Base-by-base conservation (phyloP, 2,888 invertebrate species). In the Epiperipatus broadwayi region DNA sequence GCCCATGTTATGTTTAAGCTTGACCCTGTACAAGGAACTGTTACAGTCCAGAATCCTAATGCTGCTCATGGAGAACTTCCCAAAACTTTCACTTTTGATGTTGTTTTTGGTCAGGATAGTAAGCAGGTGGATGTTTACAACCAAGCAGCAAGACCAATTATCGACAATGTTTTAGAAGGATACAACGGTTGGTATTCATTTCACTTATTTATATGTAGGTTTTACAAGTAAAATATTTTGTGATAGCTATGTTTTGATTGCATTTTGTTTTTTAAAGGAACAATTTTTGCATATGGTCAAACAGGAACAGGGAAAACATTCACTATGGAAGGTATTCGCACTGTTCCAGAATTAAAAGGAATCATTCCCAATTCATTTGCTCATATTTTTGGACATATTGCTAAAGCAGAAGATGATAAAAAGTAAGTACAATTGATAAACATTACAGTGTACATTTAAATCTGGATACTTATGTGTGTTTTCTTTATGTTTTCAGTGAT, bases 281-380 rank as follows among this genome's bases (percentile, higher is more conserved):
- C 69, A 5, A 67, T 70, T 40, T 70, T 70, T 55, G 69, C 69
- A 1, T 71, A 70, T 50, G 70, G 70, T 2, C 70, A 70, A 50
- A 69, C 69, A 2, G 95, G 97, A 14, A 97, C 95, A 0, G 97
- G 97, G 5, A 99, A 97, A 65, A 97, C 97, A 0, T 95, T 78
- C 59, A 97, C 97, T 0, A 95, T 97, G 95, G 83, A 89, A 1
- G 97, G 97, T 0, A 72, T 77, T 42, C 71, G 81, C 46, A 70
- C 76, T 2, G 76, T 78, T 10, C 80, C 87, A 0, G 89, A 93
- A 53, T 67, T 83, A 5, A 71, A 83, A 42, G 97, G 97, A 31
- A 89, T 99, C 50, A 95, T 95, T 51, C 95, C 95, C 0, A 95
- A 97, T 63, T 89, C 91, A 0, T 99, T 97, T 64, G 93, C 93